Evolutionary conservation across 2,888 invertebrate genomes (phyloP).

Genomic region (Adelognathus sp.): DNA sequence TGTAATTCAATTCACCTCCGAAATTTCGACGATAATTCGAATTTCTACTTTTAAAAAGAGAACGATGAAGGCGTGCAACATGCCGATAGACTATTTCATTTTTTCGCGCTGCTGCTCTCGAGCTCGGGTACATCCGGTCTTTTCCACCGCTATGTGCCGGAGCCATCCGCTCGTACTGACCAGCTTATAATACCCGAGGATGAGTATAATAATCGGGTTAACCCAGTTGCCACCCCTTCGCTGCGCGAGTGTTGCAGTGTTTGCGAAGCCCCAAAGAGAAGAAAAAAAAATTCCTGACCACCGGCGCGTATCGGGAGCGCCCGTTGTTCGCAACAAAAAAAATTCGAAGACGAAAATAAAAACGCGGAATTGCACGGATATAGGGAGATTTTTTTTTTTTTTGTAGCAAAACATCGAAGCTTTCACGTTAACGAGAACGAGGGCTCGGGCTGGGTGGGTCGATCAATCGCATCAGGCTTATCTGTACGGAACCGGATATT

Average conservation of each 20-base stretch:
- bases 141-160: conserved; percentile 6
- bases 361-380: neutral
- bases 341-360: conserved; percentile 17
- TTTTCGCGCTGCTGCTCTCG: neutral
- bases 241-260: conserved; percentile 60
- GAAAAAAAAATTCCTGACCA: conserved; percentile 28
- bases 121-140: conserved; percentile 43
- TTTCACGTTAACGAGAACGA: conserved; percentile 30
- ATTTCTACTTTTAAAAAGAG: neutral
- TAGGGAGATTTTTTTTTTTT: too few relatives aligned
- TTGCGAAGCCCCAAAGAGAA: conserved; percentile 63
- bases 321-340: conserved; percentile 23
- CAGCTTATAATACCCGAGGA: conserved; percentile 55
- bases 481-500: conserved; percentile 10
- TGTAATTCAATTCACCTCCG: neutral
- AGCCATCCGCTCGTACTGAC: conserved; percentile 44
- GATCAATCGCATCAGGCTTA: conserved; percentile 47
- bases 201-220: conserved; percentile 69
- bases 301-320: conserved; percentile 18
- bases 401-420: conserved; percentile 26
- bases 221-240: conserved; percentile 63
- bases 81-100: conserved; percentile 11
- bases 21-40: neutral
- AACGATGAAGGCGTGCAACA: conserved; percentile 39
- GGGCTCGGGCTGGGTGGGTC: conserved; percentile 30